A percentile compares a stretch with the other conserved stretches of the same genome.
Evolutionary conservation across 2,888 invertebrate species (phyloP).

Genomic region (Pecten maximus): DNA sequence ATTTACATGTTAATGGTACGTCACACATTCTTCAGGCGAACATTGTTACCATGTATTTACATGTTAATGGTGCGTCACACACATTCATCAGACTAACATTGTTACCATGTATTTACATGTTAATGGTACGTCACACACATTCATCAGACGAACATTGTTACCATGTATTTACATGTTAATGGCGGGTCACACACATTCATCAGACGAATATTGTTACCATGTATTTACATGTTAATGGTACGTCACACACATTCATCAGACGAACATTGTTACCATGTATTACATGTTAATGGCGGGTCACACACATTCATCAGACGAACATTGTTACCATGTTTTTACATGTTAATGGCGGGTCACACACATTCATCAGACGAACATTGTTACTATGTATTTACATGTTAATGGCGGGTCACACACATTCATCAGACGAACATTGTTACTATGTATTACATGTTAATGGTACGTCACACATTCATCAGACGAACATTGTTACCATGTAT

Average conservation of each 20-base stretch:
- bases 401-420: not conserved
- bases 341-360: not conserved
- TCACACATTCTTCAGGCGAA: not conserved
- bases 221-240: not conserved
- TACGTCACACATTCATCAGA: not conserved
- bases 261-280: not conserved
- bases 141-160: not conserved
- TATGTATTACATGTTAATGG: not conserved
- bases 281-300: not conserved
- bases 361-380: not conserved
- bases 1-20: not conserved
- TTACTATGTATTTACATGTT: not conserved
- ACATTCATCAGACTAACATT: not conserved
- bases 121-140: not conserved
- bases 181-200: not conserved
- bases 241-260: not conserved
- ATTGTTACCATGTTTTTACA: not conserved
- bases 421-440: not conserved
- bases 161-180: not conserved
- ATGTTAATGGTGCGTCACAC: not conserved
- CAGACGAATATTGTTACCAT: not conserved
- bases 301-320: not conserved
- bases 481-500: not conserved
- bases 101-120: not conserved
- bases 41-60: not conserved